phyloP scores from a whole-genome alignment of 1,140 invertebrate species.

The Cydia fagiglandana region DNA sequence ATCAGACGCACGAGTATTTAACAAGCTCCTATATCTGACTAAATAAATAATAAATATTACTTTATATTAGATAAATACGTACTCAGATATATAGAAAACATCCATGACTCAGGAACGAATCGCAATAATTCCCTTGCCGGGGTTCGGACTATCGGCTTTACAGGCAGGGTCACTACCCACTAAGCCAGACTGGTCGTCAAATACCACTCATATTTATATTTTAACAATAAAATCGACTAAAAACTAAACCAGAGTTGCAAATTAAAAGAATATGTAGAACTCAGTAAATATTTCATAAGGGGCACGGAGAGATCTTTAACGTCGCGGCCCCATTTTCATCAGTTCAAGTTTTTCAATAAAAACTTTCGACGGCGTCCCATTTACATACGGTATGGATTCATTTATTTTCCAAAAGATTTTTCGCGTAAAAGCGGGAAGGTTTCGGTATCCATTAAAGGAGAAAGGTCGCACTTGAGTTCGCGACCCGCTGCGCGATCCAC shows the following conservation, averaged over 20 bases:
- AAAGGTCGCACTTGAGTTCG: slow-evolving; percentile 55
- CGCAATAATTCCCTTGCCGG: too few relatives aligned
- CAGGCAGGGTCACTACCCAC: too few relatives aligned
- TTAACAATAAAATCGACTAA: slow-evolving; percentile 4
- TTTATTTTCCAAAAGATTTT: slow-evolving; percentile 71
- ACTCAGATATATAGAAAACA: too few relatives aligned
- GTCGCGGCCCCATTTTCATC: slow-evolving; percentile 68
- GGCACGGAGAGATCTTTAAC: slow-evolving; percentile 58
- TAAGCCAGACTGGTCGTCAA: too few relatives aligned
- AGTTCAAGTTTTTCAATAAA: slow-evolving; percentile 78
- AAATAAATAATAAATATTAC: too few relatives aligned
- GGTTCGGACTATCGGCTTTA: too few relatives aligned
- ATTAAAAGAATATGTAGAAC: slow-evolving; percentile 17
- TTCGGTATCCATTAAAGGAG: slow-evolving; percentile 66
- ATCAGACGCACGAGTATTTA: too few relatives aligned
- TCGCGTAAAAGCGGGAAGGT: slow-evolving; percentile 61
- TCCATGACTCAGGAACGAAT: too few relatives aligned
- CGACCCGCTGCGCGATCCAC: slow-evolving; percentile 37
- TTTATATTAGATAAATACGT: too few relatives aligned
- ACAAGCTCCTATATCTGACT: too few relatives aligned
- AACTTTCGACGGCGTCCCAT: slow-evolving; percentile 73
- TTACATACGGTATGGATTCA: slow-evolving; percentile 75
- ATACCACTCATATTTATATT: too few relatives aligned
- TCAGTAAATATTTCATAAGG: slow-evolving; percentile 53
- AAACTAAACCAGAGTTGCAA: neutral